Evolutionary conservation across 2,113 vertebrate species (phyloP).

Genomic region (Prolemur simus): DNA sequence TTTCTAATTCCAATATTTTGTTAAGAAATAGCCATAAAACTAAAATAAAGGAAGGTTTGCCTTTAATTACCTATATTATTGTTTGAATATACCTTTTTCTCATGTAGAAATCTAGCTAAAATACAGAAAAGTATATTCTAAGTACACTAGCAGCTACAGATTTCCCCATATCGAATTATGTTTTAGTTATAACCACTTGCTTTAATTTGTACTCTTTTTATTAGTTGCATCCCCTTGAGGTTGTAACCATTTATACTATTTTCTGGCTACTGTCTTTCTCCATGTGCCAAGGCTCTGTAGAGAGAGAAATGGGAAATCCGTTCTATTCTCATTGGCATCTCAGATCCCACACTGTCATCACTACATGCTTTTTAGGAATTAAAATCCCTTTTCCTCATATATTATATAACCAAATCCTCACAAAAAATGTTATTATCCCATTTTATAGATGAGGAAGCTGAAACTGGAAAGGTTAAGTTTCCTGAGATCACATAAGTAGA

Average conservation of each 20-base stretch:
- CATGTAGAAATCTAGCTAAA: not conserved
- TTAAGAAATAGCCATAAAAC: not conserved
- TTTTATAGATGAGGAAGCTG: not conserved
- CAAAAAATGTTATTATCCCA: not conserved
- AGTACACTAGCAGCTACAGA: not conserved
- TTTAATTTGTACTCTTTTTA: slow-evolving; percentile 46
- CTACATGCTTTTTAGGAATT: not conserved
- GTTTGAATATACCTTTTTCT: not conserved
- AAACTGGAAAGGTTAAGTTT: not conserved
- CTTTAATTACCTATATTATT: not conserved
- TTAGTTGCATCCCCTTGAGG: not conserved
- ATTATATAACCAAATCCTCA: not conserved
- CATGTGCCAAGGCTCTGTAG: not conserved
- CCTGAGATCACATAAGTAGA: not conserved
- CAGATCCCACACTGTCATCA: not conserved
- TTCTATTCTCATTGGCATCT: not conserved
- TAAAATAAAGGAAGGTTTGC: not conserved
- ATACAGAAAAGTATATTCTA: not conserved
- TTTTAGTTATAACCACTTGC: not conserved
- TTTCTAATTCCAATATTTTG: not conserved
- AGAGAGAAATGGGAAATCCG: not conserved
- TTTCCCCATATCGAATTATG: not conserved
- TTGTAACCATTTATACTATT: not conserved
- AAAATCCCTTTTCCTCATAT: not conserved
- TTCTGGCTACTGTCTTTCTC: slow-evolving; percentile 9